Base-by-base conservation (phyloP, 1,140 invertebrate species). In the Muscidifurax raptorellus region DNA sequence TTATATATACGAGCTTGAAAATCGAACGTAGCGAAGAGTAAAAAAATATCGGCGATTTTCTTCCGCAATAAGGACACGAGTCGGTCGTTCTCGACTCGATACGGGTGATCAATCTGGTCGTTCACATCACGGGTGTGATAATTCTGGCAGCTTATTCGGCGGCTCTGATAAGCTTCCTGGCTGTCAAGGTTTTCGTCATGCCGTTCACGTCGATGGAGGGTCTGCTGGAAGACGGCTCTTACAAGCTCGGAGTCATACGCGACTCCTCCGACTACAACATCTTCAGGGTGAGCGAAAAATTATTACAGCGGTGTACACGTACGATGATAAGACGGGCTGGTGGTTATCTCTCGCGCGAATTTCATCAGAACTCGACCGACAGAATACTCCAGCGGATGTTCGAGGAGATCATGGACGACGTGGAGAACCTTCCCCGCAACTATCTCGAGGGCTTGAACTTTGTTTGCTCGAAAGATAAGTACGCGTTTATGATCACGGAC, bases 161-260 rank as follows among this genome's bases (percentile, higher is more conserved):
- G 0, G 91, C 92, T n/a, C 75, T 93, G 5, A 92, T 93, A 36
- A 93, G 92, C 69, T 91, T 90, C 18, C 87, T 93, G 27, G 90
- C 93, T 3, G 85, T 92, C 0, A 90, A 92, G 82, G 90, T 90
- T 2, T 91, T 92, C 25, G 40, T 87, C 0, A 90, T 93, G 89
- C 93, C 92, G 2, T 93, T 93, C 69, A 92, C 90, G 7, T 92
- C 92, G 5, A 93, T 93, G 91, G 89, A 91, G 13, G 93, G 92
- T 6, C 87, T 93, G 36, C 74, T 93, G 18, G 27, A 89, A 13
- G 92, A 93, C 80, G 90, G 89, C 1, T 91, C 90, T 2, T 93
- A 93, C 75, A 85, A 86, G 82, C 91, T 93, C 72, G 90, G 88
- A 0, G 91, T 93, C 13, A 52, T 93, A 40, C 78, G 75, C 0